Percentiles rank a stretch among this genome's conserved stretches.
Conservation (phyloP, 1,140 invertebrate genomes). For the Drosophila ficusphila region DNA sequence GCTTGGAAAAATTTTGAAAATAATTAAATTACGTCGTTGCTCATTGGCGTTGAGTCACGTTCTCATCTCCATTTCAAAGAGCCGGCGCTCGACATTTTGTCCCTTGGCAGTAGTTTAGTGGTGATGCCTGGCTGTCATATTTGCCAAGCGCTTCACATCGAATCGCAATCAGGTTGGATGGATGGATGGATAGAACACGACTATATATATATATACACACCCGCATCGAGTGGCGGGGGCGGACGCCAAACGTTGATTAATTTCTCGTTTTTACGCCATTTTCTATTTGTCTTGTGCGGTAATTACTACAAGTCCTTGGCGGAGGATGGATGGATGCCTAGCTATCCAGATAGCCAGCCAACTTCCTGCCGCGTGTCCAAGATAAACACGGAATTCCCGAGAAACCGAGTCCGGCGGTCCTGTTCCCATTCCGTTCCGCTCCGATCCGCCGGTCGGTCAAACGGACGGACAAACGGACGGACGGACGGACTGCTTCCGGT, state of each 20-base stretch:
- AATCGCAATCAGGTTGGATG: constrained; percentile 34
- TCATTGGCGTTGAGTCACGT: constrained; percentile 16
- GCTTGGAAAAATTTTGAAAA: not conserved
- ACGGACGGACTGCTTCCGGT: constrained; percentile 68
- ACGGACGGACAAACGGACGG: constrained; percentile 39
- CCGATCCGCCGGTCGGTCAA: constrained; percentile 14
- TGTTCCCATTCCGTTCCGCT: not conserved
- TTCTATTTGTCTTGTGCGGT: constrained; percentile 80
- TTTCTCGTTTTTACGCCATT: constrained; percentile 80
- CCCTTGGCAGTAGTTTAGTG: constrained; percentile 22
- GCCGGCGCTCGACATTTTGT: constrained; percentile 4
- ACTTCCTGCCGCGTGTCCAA: constrained; percentile 61
- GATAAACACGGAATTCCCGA: constrained; percentile 61
- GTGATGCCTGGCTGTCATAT: constrained; percentile 38
- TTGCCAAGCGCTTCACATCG: constrained; percentile 69
- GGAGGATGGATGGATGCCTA: constrained; percentile 11
- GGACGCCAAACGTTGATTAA: constrained; percentile 63
- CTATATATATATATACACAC: constrained; percentile 1
- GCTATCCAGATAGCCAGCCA: constrained; percentile 6
- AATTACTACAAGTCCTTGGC: constrained; percentile 73
- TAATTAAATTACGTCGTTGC: constrained; percentile 1
- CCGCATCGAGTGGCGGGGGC: constrained; percentile 15
- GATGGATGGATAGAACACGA: constrained; percentile 6
- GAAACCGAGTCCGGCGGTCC: not conserved
- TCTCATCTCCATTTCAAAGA: constrained; percentile 15